These are phyloP conservation scores for Megalonaias nervosa DNA, from an alignment of 1,140 invertebrate genomes.

Conservation along the genomic window DNA sequence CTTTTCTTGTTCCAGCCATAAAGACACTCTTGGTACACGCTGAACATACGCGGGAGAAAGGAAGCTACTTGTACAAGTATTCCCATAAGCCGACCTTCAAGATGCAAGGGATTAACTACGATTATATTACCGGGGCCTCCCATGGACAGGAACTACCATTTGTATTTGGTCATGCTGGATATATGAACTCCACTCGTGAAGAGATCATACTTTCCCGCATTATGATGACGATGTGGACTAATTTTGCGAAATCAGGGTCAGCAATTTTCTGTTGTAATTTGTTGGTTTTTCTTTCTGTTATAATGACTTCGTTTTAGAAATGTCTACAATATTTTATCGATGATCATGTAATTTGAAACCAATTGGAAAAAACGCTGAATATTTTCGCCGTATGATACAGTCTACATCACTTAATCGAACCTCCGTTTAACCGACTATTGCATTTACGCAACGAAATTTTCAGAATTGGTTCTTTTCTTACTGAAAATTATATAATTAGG, in stretches of 20 bases:
- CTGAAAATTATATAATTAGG: no score
- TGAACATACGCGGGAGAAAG: neutral
- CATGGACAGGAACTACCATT: slow-evolving; percentile 48
- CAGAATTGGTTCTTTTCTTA: no score
- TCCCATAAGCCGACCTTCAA: slow-evolving; percentile 20
- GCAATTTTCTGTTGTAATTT: neutral
- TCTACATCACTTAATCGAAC: no score
- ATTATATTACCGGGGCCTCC: slow-evolving; percentile 37
- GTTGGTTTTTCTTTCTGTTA: no score
- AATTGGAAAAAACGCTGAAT: no score
- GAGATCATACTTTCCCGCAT: slow-evolving; percentile 18
- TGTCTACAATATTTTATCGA: no score
- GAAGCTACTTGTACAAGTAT: slow-evolving; percentile 26
- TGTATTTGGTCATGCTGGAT: slow-evolving; percentile 36
- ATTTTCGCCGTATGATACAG: no score
- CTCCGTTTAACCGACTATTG: no score
- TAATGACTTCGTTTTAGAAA: no score
- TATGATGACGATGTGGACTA: slow-evolving; percentile 46
- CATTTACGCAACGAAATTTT: no score
- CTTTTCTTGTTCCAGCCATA: slow-evolving; percentile 4
- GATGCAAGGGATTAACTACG: slow-evolving; percentile 9
- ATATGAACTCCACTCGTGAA: neutral
- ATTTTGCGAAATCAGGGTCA: slow-evolving; percentile 53
- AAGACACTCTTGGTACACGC: slow-evolving; percentile 6
- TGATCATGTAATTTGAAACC: no score